Percentiles rank a stretch among this genome's conserved stretches.
phyloP scores from a whole-genome alignment of 2,113 vertebrate species.

The Hystrix brachyura region DNA sequence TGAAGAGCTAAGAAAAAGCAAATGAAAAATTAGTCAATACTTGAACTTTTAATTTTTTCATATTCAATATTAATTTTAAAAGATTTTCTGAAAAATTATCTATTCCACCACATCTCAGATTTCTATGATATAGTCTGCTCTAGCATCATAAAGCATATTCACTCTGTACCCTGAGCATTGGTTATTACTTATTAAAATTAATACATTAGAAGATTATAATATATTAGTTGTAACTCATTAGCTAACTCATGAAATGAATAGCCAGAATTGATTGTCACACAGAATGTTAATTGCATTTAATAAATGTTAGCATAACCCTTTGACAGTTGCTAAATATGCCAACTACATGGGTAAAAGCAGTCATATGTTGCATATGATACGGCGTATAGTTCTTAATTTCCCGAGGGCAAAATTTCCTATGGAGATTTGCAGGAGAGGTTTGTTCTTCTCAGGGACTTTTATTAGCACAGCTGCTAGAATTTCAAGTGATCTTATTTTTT shows the following conservation, averaged over 20 bases:
- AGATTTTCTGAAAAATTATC: constrained; percentile 30
- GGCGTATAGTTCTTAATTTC: constrained; percentile 65
- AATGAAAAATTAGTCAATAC: constrained; percentile 7
- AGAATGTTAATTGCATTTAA: constrained; percentile 80
- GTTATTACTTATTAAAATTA: constrained; percentile 80
- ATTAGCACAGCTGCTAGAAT: constrained; percentile 51
- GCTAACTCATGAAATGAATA: constrained; percentile 80
- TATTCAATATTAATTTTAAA: constrained; percentile 52
- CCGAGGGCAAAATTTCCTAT: constrained; percentile 15
- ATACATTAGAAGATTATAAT: constrained; percentile 69
- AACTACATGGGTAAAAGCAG: constrained; percentile 35
- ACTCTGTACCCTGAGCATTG: constrained; percentile 38
- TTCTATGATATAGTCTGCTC: constrained; percentile 7
- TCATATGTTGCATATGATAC: constrained; percentile 47
- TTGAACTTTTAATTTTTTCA: constrained; percentile 50
- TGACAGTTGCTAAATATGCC: constrained; percentile 59
- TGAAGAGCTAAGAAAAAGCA: constrained; percentile 12
- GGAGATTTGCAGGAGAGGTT: constrained; percentile 18
- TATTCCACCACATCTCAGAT: not conserved
- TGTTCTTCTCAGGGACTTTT: not conserved
- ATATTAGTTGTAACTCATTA: constrained; percentile 84
- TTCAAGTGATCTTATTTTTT: not conserved
- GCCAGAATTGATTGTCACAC: constrained; percentile 68
- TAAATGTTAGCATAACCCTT: constrained; percentile 75
- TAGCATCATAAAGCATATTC: constrained; percentile 47